Evolutionary conservation across 2,888 invertebrate species (phyloP), one percentile per base, ranked within the genome.

Genomic region (Carpatolechia fugitivella): DNA sequence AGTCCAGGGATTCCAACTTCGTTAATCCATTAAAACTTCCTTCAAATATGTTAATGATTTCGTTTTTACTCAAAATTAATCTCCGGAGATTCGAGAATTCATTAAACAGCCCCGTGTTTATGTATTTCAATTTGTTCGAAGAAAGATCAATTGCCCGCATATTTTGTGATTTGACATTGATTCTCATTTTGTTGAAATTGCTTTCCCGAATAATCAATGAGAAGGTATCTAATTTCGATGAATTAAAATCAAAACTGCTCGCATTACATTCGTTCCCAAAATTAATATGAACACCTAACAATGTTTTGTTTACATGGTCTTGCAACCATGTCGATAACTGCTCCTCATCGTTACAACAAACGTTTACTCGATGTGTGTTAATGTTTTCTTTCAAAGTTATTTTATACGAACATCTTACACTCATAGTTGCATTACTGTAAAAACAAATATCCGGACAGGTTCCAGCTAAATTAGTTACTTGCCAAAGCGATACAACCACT

Each of bases 41-140:
- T 60, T 90, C 89, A 69, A 86, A 87, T 67, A 93, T 90, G 61
- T 74, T 83, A 54, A 84, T 74, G 58, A 96, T 91, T 54, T 90
- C 88, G 80, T 96, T 96, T 68, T 91, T 91, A 72, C 93, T 93
- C 68, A 96, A 82, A 75, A 93, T 92, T 61, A 96, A 86, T 80
- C 92, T 92, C 67, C 92, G 91, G 49, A 95, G 85, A 64, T 85
- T 86, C 49, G 74, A 70, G 68, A 92, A 91, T 68, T 87, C 91
- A 79, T 84, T 90, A 76, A 92, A 93, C 60, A 91, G 76, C 36
- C 88, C 86, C 66, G 85, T 90, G 60, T 76, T 89, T 60, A 94
- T 77, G 57, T 78, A 78, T 66, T 81, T 79, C 62, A 94, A 80
- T 66, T 80, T 78, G 73, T 94, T 94, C 55, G 76, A 74, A 14